These are phyloP conservation scores for Stigmatopora nigra DNA, from an alignment of 2,113 vertebrate genomes.

Conservation along the genomic window DNA sequence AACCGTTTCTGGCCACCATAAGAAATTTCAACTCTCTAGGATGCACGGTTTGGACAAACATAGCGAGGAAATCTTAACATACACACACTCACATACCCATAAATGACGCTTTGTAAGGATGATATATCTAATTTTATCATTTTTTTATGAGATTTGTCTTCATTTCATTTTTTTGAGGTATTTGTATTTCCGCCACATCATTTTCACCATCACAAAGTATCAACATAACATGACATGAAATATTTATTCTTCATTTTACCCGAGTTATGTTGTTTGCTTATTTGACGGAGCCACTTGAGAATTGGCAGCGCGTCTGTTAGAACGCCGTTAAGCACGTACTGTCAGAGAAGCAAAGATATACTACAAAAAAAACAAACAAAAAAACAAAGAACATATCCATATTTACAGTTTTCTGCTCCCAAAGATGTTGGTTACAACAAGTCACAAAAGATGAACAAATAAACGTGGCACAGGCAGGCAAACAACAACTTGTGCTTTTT, in stretches of 20 bases:
- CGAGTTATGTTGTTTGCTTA: neutral
- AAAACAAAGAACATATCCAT: conserved; percentile 17
- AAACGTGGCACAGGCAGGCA: conserved; percentile 3
- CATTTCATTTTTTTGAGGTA: too few relatives aligned
- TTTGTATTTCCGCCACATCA: too few relatives aligned
- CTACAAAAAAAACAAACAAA: conserved; percentile 17
- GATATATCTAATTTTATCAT: too few relatives aligned
- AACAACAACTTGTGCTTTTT: conserved; percentile 41
- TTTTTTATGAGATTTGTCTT: too few relatives aligned
- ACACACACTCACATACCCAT: too few relatives aligned
- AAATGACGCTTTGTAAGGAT: too few relatives aligned
- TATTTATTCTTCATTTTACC: neutral
- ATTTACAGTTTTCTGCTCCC: conserved; percentile 20
- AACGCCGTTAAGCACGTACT: conserved; percentile 28
- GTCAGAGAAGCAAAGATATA: conserved; percentile 14
- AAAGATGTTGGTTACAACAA: conserved; percentile 22
- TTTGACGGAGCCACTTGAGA: neutral
- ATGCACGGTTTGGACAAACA: too few relatives aligned
- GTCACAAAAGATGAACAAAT: conserved; percentile 15
- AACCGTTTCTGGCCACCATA: too few relatives aligned
- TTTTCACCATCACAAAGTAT: too few relatives aligned
- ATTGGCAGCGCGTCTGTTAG: conserved; percentile 3
- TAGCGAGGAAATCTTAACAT: too few relatives aligned
- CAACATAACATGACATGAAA: neutral
- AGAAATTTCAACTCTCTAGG: too few relatives aligned